Evolutionary conservation across 2,113 vertebrate species (phyloP).

Genomic region (Heterocephalus glaber): DNA sequence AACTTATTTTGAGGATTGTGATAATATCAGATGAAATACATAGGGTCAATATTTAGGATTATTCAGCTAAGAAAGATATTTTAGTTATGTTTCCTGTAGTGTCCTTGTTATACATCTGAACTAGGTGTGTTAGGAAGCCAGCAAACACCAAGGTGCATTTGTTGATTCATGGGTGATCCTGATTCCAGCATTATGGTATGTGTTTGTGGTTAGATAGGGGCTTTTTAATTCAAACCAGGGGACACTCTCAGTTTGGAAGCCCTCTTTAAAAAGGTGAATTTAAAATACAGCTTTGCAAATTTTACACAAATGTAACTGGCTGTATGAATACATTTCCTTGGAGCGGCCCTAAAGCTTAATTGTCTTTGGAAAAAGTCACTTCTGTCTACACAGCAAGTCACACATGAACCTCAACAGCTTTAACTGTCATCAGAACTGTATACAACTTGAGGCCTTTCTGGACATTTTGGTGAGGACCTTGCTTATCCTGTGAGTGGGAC

Average conservation of each 20-base stretch:
- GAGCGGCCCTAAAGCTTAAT: background rate
- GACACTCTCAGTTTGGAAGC: background rate
- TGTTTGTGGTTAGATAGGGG: background rate
- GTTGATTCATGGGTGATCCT: background rate
- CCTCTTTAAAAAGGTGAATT: background rate
- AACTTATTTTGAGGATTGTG: background rate
- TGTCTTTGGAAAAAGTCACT: background rate
- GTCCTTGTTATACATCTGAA: background rate
- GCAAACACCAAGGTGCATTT: background rate
- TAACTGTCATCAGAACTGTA: background rate
- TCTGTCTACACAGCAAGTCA: background rate
- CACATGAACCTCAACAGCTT: background rate
- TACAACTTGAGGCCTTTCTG: background rate
- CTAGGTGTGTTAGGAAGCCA: background rate
- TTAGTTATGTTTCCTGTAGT: background rate
- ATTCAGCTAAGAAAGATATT: slow-evolving; percentile 18
- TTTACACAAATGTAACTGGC: background rate
- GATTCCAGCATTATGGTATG: background rate
- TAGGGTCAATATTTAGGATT: background rate
- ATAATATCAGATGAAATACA: background rate
- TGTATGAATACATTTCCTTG: background rate
- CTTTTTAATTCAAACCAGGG: slow-evolving; percentile 1
- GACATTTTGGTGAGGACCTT: background rate
- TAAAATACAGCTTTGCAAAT: background rate
- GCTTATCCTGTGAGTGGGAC: background rate